Conservation (phyloP, 1,140 invertebrate genomes). For the Drosophila lacertosa region DNA sequence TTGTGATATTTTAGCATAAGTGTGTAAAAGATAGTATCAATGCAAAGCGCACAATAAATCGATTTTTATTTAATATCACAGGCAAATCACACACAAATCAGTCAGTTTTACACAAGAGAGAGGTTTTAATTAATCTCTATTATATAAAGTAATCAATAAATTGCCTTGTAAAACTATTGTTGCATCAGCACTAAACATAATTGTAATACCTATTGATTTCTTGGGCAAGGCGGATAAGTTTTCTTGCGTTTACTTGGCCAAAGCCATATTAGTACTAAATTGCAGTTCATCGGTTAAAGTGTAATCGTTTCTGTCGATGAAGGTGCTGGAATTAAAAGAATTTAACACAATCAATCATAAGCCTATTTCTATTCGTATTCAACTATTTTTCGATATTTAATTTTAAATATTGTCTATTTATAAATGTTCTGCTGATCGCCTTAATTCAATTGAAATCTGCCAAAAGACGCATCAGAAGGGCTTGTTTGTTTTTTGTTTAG, state of each 20-base stretch:
- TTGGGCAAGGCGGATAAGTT: background rate
- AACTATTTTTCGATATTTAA: background rate
- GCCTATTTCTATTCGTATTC: background rate
- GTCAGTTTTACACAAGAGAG: conserved; percentile 14
- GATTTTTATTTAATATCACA: conserved; percentile 31
- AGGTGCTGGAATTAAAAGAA: background rate
- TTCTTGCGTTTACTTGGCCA: too few relatives aligned
- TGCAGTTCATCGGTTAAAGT: too few relatives aligned
- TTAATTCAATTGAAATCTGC: conserved; percentile 9
- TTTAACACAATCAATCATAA: background rate
- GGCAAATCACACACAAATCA: conserved; percentile 15
- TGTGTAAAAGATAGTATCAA: conserved; percentile 42
- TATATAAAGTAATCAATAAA: conserved; percentile 44
- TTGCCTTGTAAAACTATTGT: conserved; percentile 47
- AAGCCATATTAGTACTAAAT: too few relatives aligned
- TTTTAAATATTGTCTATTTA: conserved; percentile 14
- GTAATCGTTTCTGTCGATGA: background rate
- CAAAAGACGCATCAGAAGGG: conserved; percentile 6
- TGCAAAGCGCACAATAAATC: conserved; percentile 71
- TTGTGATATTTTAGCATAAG: conserved; percentile 65
- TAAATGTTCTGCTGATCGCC: background rate
- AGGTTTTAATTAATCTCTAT: conserved; percentile 51
- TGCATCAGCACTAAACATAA: conserved; percentile 27
- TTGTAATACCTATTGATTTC: conserved; percentile 59
- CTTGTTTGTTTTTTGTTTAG: background rate